These are phyloP conservation scores for Protophormia terraenovae DNA, from an alignment of 2,888 invertebrate species.

Conservation along the genomic window DNA sequence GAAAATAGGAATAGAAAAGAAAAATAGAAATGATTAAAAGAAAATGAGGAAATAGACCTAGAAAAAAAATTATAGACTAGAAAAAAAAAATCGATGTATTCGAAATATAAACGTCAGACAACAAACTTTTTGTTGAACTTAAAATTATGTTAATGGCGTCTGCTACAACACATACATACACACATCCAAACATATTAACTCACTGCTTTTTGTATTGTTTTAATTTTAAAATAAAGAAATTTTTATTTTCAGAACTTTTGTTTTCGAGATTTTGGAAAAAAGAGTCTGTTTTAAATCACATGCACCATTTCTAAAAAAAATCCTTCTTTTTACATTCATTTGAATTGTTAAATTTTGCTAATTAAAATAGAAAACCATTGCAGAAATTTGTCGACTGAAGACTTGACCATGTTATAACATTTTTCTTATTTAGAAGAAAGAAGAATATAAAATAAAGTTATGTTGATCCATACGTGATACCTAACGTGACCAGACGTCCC, in stretches of 20 bases:
- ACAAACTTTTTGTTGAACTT: conserved; percentile 9
- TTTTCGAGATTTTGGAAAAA: not conserved
- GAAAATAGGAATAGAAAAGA: not conserved
- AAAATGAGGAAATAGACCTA: not conserved
- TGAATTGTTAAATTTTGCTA: no score
- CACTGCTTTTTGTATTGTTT: not conserved
- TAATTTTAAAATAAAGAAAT: not conserved
- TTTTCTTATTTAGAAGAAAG: no score
- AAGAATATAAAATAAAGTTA: no score
- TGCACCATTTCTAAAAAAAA: not conserved
- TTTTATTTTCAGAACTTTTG: conserved; percentile 20
- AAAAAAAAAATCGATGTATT: conserved; percentile 5
- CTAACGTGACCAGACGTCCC: no score
- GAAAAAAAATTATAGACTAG: not conserved
- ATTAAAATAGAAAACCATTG: no score
- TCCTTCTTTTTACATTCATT: not conserved
- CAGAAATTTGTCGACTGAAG: no score
- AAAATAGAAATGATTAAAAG: not conserved
- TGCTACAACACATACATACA: not conserved
- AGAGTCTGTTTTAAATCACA: not conserved
- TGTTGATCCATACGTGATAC: no score
- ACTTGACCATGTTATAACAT: no score
- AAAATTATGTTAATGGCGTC: conserved; percentile 16
- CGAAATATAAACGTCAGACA: not conserved
- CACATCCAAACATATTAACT: not conserved